Base-by-base conservation (phyloP, 1,140 invertebrate species). In the Micrasema longulum region DNA sequence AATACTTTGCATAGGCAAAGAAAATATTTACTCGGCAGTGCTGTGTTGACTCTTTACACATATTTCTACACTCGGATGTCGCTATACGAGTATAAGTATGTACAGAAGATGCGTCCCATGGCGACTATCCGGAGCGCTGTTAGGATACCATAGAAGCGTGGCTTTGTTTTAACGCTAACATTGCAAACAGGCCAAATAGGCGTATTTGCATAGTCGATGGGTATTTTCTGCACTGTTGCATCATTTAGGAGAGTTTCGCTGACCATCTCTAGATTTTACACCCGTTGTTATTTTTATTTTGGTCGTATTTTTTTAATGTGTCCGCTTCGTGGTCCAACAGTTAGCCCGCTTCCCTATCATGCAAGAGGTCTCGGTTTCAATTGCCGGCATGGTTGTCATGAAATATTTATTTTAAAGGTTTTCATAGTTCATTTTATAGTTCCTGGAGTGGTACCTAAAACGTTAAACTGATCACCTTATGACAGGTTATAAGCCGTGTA, bases 121-220 rank as follows among this genome's bases (percentile, higher is more conserved):
- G 53, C 47, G 41, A 63, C 43, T 26, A 45, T 65, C 26, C 18
- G 23, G 72, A 47, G 70, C 41, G 48, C 65, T 63, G 63, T 74
- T 74, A 70, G 57, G 66, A 38, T 45, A 60, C 52, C 52, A 68
- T 52, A 57, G 60, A 66, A 31, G 48, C 64, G 36, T 38, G 31
- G 41, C 67, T 70, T 74, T 74, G 72, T 74, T 70, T 70, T 70
- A 60, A 23, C 65, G 66, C 71, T 55, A 52, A 47, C 66, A 69
- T 53, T 45, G 65, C 72, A 69, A 70, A 70, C 60, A 43, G 43
- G 5, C n/a, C 20, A 11, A 18, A 48, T n/a, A n/a, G n/a, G n/a
- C n/a, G n/a, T 48, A 48, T 48, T 48, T 48, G 47, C 47, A 69
- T 47, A 53, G 23, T 18, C 57, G 35, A 64, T 35, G 43, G 35